Percentiles rank a stretch among this genome's conserved stretches.
Evolutionary conservation across 2,113 vertebrate species (phyloP).

Genomic region (Datnioides undecimradiatus): DNA sequence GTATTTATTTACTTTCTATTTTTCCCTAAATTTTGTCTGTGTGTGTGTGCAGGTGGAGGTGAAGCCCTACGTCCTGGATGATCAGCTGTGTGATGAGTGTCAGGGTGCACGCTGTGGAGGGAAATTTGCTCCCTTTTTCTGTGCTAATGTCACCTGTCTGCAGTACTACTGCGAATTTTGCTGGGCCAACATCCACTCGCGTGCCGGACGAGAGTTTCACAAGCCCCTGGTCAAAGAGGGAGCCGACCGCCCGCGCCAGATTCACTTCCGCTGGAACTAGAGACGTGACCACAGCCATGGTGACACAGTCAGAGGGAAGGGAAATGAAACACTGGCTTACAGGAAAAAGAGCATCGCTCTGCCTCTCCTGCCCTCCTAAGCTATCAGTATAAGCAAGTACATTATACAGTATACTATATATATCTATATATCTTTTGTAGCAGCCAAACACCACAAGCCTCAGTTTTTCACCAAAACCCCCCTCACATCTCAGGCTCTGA

Average conservation of each 20-base stretch:
- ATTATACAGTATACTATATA: slow-evolving; percentile 81
- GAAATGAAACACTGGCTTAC: slow-evolving; percentile 88
- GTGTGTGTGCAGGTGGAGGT: slow-evolving; percentile 91
- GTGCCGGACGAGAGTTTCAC: slow-evolving; percentile 97
- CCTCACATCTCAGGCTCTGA: slow-evolving; percentile 98
- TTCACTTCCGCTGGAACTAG: slow-evolving; percentile 99
- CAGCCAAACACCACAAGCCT: slow-evolving; percentile 98
- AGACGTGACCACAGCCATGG: slow-evolving; percentile 3
- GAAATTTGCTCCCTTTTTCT: slow-evolving; percentile 98
- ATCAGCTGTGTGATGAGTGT: slow-evolving; percentile 98
- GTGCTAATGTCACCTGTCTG: slow-evolving; percentile 99
- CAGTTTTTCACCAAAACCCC: slow-evolving; percentile 97
- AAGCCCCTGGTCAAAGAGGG: slow-evolving; percentile 99
- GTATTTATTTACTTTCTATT: background rate
- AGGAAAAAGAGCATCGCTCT: slow-evolving; percentile 93
- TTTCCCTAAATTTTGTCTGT: background rate
- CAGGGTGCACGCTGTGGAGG: slow-evolving; percentile 96
- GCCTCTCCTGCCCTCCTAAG: slow-evolving; percentile 86
- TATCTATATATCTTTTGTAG: slow-evolving; percentile 95
- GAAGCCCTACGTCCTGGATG: slow-evolving; percentile 97
- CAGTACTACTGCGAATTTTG: slow-evolving; percentile 99
- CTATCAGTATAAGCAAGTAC: slow-evolving; percentile 91
- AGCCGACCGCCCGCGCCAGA: slow-evolving; percentile 96
- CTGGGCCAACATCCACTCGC: slow-evolving; percentile 99
- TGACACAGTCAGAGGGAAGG: slow-evolving; percentile 76